Evolutionary conservation across 2,888 invertebrate species (phyloP), one percentile per base, ranked within the genome.

Genomic region (Ophioninae sp.): DNA sequence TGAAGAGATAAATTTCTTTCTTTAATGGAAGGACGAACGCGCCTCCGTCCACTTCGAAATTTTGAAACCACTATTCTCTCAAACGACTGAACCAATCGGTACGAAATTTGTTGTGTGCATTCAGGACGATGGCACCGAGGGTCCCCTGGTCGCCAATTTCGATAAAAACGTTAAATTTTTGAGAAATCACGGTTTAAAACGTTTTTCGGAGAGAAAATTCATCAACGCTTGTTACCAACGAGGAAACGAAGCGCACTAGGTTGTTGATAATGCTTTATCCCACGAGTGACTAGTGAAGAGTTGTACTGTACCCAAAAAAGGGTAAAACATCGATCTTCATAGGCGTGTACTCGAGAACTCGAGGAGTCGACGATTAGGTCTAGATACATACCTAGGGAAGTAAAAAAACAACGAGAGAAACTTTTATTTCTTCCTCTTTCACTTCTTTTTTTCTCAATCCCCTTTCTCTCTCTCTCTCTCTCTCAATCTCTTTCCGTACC

Each of bases 281-380:
- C 39, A 58, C 5, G 22, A 17, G 9, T 3, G 30, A 61, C 51
- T 63, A 51, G 51, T 6, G n/a, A 23, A 30, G 41, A 22, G 10
- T 22, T 64, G 20, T 17, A 58, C 7, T 56, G 65, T 37, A 56
- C 1, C 39, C 5, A 20, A 69, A 64, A 74, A 65, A 22, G 58
- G 22, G 51, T 23, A 6, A 23, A 39, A 72, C 23, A 51, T 37
- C 76, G 71, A 68, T 79, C 56, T 77, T 73, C 73, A 68, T 80
- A 59, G 58, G 56, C 41, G 41, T 72, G 20, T 44, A 65, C 64
- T 64, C 65, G 73, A 59, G 51, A 74, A 71, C 81, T 44, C 65
- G 67, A 37, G 41, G 71, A 58, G 39, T 7, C 9, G 39, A 23
- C 65, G 79, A 82, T 79, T 72, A 67, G 72, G 39, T 79, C 58